These are phyloP conservation scores for Anas platyrhynchos DNA, from an alignment of 2,113 vertebrate genomes.

Conservation along the genomic window DNA sequence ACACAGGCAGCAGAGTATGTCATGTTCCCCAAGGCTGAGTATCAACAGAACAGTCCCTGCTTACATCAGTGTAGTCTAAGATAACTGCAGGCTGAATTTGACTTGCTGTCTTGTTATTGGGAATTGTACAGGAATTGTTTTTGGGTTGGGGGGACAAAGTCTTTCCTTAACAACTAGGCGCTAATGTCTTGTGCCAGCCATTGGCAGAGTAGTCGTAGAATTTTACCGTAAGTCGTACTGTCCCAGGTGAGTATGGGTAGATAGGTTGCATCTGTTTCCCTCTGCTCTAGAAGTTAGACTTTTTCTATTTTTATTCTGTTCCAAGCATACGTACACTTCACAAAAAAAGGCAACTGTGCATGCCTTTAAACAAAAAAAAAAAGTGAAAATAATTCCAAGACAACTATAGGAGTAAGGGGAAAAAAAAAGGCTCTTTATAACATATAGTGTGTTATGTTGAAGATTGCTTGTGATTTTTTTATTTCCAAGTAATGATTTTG, in stretches of 20 bases:
- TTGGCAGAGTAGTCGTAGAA: background rate
- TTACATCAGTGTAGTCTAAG: background rate
- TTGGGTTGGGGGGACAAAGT: accelerated
- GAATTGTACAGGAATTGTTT: accelerated
- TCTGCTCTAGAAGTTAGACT: background rate
- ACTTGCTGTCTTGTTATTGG: background rate
- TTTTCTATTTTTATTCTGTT: background rate
- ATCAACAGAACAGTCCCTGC: background rate
- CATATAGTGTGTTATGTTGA: background rate
- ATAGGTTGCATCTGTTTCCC: accelerated
- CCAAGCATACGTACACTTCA: background rate
- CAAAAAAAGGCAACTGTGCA: background rate
- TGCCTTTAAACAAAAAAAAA: background rate
- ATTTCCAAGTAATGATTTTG: background rate
- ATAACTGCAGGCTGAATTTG: background rate
- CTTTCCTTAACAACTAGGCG: background rate
- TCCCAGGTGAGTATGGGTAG: background rate
- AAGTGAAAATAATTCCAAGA: background rate
- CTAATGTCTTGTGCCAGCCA: background rate
- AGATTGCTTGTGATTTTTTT: background rate
- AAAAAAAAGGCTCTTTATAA: background rate
- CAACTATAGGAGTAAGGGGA: background rate
- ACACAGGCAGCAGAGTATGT: constrained; percentile 91
- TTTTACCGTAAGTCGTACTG: accelerated
- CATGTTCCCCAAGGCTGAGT: constrained; percentile 16